phyloP scores from a whole-genome alignment of 2,113 vertebrate genomes.

The Hypocryptadius cinnamomeus region DNA sequence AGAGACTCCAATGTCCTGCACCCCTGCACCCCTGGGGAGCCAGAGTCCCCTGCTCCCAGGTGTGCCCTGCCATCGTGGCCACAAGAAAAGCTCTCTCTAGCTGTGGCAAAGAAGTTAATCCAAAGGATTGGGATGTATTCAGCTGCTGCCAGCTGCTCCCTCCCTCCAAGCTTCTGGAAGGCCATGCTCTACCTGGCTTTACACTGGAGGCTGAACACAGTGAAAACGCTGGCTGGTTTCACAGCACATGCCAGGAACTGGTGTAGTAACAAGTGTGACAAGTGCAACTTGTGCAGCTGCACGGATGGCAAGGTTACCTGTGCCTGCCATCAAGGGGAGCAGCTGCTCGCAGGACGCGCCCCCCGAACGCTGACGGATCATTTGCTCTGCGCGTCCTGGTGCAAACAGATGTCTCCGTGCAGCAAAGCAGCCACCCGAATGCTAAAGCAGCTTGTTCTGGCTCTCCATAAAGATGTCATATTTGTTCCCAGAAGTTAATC shows the following conservation, averaged over 20 bases:
- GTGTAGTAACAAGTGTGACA: not conserved
- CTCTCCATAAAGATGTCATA: constrained; percentile 45
- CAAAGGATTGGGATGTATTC: not conserved
- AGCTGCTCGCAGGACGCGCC: not conserved
- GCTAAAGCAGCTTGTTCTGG: constrained; percentile 17
- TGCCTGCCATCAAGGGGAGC: not conserved
- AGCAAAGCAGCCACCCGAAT: constrained; percentile 44
- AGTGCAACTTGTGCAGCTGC: not conserved
- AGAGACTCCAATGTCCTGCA: rapidly evolving
- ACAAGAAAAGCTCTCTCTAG: not conserved
- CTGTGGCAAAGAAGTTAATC: not conserved
- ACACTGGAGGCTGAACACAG: not conserved
- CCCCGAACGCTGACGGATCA: not conserved
- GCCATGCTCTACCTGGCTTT: not conserved
- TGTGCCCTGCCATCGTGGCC: not conserved
- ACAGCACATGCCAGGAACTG: not conserved
- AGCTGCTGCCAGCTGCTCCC: not conserved
- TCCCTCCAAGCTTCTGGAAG: not conserved
- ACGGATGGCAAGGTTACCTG: not conserved
- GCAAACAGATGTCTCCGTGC: constrained; percentile 35
- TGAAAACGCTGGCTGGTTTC: not conserved
- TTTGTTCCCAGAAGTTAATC: constrained; percentile 61
- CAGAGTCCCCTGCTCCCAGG: not conserved
- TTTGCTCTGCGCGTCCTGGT: not conserved
- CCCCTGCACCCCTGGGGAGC: rapidly evolving